Evolutionary conservation across 1,140 invertebrate genomes (phyloP).

Genomic region (Linepithema humile): DNA sequence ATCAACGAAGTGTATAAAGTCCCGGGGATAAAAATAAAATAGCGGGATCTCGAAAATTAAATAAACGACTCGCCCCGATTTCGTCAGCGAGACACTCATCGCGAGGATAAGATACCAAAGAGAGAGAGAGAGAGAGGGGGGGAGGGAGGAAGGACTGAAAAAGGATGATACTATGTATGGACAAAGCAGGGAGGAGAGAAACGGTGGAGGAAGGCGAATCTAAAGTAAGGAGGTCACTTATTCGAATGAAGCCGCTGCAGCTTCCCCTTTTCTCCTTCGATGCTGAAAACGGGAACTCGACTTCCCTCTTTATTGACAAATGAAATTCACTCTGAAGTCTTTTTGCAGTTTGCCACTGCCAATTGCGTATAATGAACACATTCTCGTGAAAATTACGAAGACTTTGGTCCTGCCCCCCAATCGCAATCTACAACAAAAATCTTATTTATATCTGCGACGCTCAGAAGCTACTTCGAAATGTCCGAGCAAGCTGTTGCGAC

Average conservation of each 20-base stretch:
- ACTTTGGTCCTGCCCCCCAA: slow-evolving; percentile 17
- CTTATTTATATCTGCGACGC: too few species aligned
- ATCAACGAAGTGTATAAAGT: slow-evolving; percentile 80
- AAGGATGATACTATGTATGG: slow-evolving; percentile 38
- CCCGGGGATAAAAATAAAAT: slow-evolving; percentile 76
- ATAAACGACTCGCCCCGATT: slow-evolving; percentile 75
- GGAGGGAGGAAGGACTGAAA: not conserved
- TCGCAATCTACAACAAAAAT: not conserved
- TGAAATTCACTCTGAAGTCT: slow-evolving; percentile 6
- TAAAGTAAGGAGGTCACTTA: slow-evolving; percentile 72
- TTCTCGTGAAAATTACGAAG: slow-evolving; percentile 66
- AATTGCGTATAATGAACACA: slow-evolving; percentile 65
- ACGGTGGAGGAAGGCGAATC: slow-evolving; percentile 39
- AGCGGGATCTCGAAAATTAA: slow-evolving; percentile 74
- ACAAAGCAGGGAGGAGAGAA: slow-evolving; percentile 38
- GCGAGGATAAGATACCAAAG: slow-evolving; percentile 39
- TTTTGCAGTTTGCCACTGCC: not conserved
- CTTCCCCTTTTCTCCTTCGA: not conserved
- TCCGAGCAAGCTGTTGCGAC: too few species aligned
- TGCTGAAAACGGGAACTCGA: slow-evolving; percentile 70
- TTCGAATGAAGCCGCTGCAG: slow-evolving; percentile 74
- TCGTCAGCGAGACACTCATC: slow-evolving; percentile 58
- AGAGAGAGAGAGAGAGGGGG: slow-evolving; percentile 16
- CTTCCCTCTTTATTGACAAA: slow-evolving; percentile 48
- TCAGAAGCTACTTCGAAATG: too few species aligned